Conservation (phyloP, 2,113 vertebrate genomes). For the Gasterosteus aculeatus region DNA sequence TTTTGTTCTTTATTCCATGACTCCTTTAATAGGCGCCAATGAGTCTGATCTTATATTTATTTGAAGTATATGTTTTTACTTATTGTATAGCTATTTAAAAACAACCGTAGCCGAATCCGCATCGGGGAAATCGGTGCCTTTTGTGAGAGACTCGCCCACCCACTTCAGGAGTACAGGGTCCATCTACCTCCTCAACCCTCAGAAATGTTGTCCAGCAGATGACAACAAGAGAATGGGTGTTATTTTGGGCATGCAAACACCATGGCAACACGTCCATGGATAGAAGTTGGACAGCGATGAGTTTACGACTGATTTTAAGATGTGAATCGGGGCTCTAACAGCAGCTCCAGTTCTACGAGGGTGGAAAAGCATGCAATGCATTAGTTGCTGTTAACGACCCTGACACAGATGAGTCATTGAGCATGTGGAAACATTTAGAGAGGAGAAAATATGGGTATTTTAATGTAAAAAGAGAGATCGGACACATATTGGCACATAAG, state of each 20-base stretch:
- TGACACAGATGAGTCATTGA: neutral
- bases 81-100: neutral
- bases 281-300: too few species aligned
- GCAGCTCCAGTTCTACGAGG: too few species aligned
- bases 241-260: neutral
- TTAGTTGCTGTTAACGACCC: neutral
- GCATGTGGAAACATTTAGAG: neutral
- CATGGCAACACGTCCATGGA: neutral
- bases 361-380: too few species aligned
- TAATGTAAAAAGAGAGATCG: neutral
- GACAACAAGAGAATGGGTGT: neutral
- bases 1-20: neutral
- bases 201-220: too few species aligned
- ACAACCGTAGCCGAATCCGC: neutral
- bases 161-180: neutral
- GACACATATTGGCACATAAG: neutral
- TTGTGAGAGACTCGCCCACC: neutral
- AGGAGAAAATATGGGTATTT: too few species aligned
- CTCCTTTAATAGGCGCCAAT: neutral
- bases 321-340: too few species aligned
- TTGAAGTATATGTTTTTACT: neutral
- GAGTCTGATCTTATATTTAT: neutral
- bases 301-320: too few species aligned
- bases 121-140: neutral
- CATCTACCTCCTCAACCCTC: neutral